Evolutionary conservation across 2,888 invertebrate genomes (phyloP), one percentile per base, ranked within the genome.

Genomic region (Quadroppia sp.): DNA sequence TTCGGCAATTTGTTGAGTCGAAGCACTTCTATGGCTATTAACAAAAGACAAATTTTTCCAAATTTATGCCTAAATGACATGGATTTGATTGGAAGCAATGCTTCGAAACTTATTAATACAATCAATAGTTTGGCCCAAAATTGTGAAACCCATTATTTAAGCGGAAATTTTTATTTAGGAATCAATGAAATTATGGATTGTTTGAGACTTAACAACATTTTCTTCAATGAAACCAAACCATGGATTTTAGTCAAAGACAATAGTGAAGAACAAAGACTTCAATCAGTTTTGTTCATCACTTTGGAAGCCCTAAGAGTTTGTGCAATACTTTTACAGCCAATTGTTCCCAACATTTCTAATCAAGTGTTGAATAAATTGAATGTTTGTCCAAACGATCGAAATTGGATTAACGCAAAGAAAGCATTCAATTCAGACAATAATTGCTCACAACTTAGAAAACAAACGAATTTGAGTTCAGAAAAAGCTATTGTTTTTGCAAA

Each of bases 1-100:
- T 83, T 96, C 23, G 97, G 96, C 30, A 98, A 98, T 86, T 86
- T 98, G 71, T 85, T 92, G 75, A 89, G 88, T 73, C 88, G 97
- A 23, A 90, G 90, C 80, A 88, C 89, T 77, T 90, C 90, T 23
- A 84, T 84, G 76, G 84, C 88, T 4, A 84, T 97, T 72, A 97
- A 97, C 87, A 89, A 90, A n/a, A 82, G 85, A 13, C 88, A 88
- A 80, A 86, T 87, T 80, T 89, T 90, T 83, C 92, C 94, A 0
- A 25, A 30, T 30, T 78, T 84, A 45, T 80, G 85, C 78, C 79
- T 82, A 84, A 56, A 75, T 20, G 71, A 75, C 28, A 36, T 40
- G 2, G 17, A 71, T 13, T 2, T 59, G 28, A 25, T 30, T 73
- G 15, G 45, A 56, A 0, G n/a, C n/a, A 36, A 70, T 45, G 23